Percentiles rank a stretch among this genome's conserved stretches.
These are phyloP conservation scores for Paelopatides confundens DNA, from an alignment of 53 echinoderm and acorn worm genomes.

Conservation along the genomic window DNA sequence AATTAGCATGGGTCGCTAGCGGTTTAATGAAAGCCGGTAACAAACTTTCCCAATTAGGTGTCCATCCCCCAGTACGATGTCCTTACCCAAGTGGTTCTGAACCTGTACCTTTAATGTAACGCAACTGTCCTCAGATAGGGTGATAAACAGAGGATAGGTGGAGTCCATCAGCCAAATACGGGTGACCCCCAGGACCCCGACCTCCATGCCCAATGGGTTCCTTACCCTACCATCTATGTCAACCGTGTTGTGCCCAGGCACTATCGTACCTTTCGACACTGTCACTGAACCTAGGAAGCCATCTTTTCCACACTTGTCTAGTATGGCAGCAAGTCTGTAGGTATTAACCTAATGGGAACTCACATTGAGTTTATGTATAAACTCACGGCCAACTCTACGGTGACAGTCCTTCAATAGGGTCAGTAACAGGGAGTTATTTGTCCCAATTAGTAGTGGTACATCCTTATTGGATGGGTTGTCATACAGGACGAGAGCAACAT, in stretches of 20 bases:
- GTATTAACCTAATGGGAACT: background rate
- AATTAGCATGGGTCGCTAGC: background rate
- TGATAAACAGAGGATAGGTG: background rate
- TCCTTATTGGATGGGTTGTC: background rate
- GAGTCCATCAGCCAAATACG: background rate
- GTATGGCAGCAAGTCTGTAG: background rate
- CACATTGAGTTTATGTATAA: constrained; percentile 13
- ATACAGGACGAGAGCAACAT: constrained; percentile 60
- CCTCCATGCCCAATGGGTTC: background rate
- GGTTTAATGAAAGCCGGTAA: background rate
- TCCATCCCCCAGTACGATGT: background rate
- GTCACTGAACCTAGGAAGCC: background rate
- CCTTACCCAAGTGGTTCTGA: constrained; percentile 13
- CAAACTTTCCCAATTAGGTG: background rate
- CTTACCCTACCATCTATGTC: background rate
- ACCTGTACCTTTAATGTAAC: background rate
- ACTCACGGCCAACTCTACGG: constrained; percentile 22
- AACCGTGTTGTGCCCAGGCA: background rate
- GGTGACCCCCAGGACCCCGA: background rate
- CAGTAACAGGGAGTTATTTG: constrained; percentile 47
- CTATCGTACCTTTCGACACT: background rate
- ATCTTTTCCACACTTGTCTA: background rate
- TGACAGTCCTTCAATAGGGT: constrained; percentile 35
- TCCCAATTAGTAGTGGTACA: constrained; percentile 56
- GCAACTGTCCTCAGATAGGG: background rate